Percentiles rank a stretch among this genome's conserved stretches.
Evolutionary conservation across 2,888 invertebrate species (phyloP).

Genomic region (Drosophila vallismaia): DNA sequence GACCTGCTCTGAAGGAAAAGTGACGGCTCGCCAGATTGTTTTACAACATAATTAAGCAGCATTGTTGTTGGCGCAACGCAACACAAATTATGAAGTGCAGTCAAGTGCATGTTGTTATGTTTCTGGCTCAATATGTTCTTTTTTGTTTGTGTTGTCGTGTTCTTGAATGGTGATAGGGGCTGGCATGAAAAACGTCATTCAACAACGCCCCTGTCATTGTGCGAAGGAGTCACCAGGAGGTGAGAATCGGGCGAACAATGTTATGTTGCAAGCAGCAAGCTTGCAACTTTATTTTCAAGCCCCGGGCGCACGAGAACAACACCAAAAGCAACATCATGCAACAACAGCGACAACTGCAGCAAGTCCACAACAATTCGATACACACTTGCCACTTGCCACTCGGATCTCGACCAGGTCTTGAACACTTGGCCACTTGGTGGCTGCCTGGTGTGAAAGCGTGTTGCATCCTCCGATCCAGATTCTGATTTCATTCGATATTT

Average conservation of each 20-base stretch:
- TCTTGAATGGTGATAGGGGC: slow-evolving; percentile 46
- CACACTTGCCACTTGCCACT: slow-evolving; percentile 62
- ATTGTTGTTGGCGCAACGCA: slow-evolving; percentile 26
- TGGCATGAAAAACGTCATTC: slow-evolving; percentile 53
- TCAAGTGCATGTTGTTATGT: slow-evolving; percentile 62
- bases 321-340: slow-evolving; percentile 43
- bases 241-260: slow-evolving; percentile 23
- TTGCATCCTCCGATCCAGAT: slow-evolving; percentile 44
- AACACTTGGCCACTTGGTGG: slow-evolving; percentile 29
- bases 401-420: slow-evolving; percentile 17
- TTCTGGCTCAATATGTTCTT: neutral
- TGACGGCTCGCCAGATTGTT: slow-evolving; percentile 65
- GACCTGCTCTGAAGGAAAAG: slow-evolving; percentile 35
- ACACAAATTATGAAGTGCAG: slow-evolving; percentile 69
- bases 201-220: slow-evolving; percentile 64
- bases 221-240: slow-evolving; percentile 27
- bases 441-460: slow-evolving; percentile 77
- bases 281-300: slow-evolving; percentile 74
- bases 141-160: neutral
- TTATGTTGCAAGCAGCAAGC: slow-evolving; percentile 61
- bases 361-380: slow-evolving; percentile 75
- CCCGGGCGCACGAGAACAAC: slow-evolving; percentile 58
- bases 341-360: slow-evolving; percentile 68
- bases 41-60: slow-evolving; percentile 75
- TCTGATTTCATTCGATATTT: slow-evolving; percentile 19